Base-by-base conservation (phyloP, 2,888 invertebrate genomes). In the Idaea dimidiata region DNA sequence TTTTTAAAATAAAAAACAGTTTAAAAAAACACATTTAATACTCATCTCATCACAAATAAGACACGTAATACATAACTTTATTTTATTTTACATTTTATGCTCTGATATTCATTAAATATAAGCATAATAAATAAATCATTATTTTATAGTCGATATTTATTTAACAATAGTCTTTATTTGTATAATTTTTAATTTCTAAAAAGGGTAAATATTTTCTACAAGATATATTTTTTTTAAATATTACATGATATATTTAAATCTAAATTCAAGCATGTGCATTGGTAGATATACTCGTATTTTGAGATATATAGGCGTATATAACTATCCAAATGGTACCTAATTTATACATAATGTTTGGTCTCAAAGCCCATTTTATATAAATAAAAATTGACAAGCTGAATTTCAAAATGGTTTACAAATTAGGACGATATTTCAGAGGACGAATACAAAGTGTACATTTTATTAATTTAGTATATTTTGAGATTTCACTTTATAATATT, bases 21-120 rank as follows among this genome's bases (percentile, higher is more conserved):
- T 55, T 55, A 55, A 64, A 63, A 74, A 76, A 80, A 73, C 69
- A 81, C 80, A 82, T 83, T 82, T 82, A 83, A 83, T 80, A 81
- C 72, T 81, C 70, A 72, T 77, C 65, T 77, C 75, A 73, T 81
- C 77, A 83, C 74, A 80, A 75, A 74, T 75, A 78, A 76, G 73
- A 82, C 79, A 83, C 80, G 73, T 77, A 79, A 75, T 79, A 78
- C 71, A 78, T 72, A 76, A 69, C 5, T 3, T 24, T 3, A 24
- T 24, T 74, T 72, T 74, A 77, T 62, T 71, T 56, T 56, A 56
- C 56, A 56, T 17, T 56, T 55, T 58, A 62, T 43, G 43, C 43
- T 43, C 10, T 14, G 43, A 43, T 58, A 58, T 65, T 66, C 66
- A 67, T 60, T 65, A 59, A 31, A 60, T 63, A 61, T 63, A 8